Conservation (phyloP, 1,140 invertebrate genomes). For the Homarus americanus region DNA sequence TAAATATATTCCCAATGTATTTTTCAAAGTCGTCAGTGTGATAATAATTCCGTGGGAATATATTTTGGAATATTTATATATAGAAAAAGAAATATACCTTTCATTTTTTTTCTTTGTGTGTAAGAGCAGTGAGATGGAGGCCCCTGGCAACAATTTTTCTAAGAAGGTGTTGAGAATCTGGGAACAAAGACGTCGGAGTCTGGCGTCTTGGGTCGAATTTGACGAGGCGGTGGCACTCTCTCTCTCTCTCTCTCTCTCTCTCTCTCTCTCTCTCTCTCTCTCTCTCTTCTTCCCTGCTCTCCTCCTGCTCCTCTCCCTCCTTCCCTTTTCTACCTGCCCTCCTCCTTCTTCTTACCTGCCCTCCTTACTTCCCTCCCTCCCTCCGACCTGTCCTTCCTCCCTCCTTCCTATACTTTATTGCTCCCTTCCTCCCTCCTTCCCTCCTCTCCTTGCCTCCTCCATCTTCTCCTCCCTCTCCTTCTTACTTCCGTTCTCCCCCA, state of each 20-base stretch:
- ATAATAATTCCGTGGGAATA: no score
- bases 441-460: no score
- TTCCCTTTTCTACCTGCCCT: background rate
- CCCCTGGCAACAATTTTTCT: slow-evolving; percentile 53
- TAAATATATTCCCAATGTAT: no score
- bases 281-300: background rate
- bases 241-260: background rate
- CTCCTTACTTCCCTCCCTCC: background rate
- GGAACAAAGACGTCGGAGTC: slow-evolving; percentile 47
- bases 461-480: no score
- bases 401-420: no score
- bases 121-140: no score
- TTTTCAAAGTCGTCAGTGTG: no score
- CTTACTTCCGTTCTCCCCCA: background rate
- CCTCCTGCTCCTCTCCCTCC: background rate
- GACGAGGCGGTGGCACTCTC: background rate
- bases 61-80: no score
- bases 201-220: slow-evolving; percentile 16
- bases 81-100: no score
- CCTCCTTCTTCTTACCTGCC: background rate
- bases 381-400: background rate
- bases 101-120: no score
- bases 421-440: background rate
- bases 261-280: background rate
- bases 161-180: slow-evolving; percentile 49